Conservation (phyloP, 2,888 invertebrate species). For the Thymelicus lineola region DNA sequence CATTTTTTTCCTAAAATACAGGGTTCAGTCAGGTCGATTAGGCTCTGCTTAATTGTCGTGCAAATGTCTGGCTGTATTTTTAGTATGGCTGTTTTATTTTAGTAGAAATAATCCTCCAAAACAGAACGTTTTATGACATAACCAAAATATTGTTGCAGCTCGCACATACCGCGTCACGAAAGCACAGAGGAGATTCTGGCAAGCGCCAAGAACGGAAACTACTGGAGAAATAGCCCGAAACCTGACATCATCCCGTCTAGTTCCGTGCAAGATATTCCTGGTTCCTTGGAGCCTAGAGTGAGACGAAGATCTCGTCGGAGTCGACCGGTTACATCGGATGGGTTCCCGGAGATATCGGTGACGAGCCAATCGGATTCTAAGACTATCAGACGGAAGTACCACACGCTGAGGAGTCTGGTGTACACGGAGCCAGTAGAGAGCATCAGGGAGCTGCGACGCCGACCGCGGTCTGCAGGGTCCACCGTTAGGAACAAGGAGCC, state of each 20-base stretch:
- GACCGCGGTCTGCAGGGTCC: constrained; percentile 77
- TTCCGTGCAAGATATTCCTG: constrained; percentile 54
- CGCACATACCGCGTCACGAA: constrained; percentile 60
- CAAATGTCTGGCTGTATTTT: too few relatives aligned
- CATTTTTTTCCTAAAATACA: too few relatives aligned
- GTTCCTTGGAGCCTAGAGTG: constrained; percentile 57
- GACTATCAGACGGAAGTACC: constrained; percentile 58
- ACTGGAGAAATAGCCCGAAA: constrained; percentile 73
- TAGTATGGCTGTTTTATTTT: too few relatives aligned
- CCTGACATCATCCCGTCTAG: constrained; percentile 75
- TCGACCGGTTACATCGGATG: constrained; percentile 67
- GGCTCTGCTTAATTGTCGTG: too few relatives aligned
- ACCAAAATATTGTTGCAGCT: constrained; percentile 18
- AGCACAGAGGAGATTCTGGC: constrained; percentile 73
- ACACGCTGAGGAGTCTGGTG: constrained; percentile 69
- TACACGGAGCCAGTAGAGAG: constrained; percentile 76
- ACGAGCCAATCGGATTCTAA: constrained; percentile 70
- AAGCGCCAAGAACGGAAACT: constrained; percentile 71
- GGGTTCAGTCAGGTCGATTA: too few relatives aligned
- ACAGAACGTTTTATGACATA: not conserved
- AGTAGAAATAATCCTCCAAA: too few relatives aligned
- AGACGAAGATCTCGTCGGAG: constrained; percentile 62
- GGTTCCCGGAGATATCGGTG: constrained; percentile 77
- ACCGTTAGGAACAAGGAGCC: constrained; percentile 71
- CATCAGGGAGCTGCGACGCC: constrained; percentile 67